Base-by-base conservation (phyloP, 2,797 vertebrate genomes). In the Podarcis lilfordi region DNA sequence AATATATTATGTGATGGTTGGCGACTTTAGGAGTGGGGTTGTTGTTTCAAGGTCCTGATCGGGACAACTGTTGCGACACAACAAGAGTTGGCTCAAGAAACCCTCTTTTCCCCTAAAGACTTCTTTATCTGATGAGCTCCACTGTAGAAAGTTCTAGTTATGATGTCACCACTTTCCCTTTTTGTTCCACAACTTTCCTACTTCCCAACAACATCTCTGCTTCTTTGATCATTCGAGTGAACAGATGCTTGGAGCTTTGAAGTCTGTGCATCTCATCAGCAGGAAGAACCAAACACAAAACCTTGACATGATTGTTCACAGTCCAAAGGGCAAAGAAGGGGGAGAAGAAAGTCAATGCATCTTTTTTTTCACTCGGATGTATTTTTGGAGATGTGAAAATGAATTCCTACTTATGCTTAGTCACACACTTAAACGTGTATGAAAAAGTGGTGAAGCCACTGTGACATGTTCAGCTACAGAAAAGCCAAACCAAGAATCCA, bases 201-300 rank as follows among this genome's bases (percentile, higher is more conserved):
- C 1, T 86, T 71, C 29, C 29, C 27, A 71, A 17, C 50, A n/a
- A 66, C 74, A 23, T 85, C 84, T 32, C 9, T 66, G 35, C 50
- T 40, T 15, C 35, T 85, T 77, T 66, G 74, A 66, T 85, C 59
- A 80, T 8, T 72, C 69, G 80, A 89, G 37, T 76, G 29, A 85
- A 66, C 0, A 1, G 0, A 29, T 32, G 0, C 0, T 91, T 88
- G 37, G 45, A 74, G 15, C 29, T 92, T 91, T 61, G 32, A 92
- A 86, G 15, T 0, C 23, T 19, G 0, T 9, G 88, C 84, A 72
- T 55, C 7, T 43, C 83, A 77, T 90, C 72, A 86, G 40, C 66
- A 25, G 72, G 45, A 83, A 72, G 21, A 23, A 61, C 59, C 17
- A 23, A 23, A 61, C 5, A 61, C 17, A 61, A 61, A 61, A 61